Conservation (phyloP, 2,113 vertebrate species). For the Pterocles burchelli region DNA sequence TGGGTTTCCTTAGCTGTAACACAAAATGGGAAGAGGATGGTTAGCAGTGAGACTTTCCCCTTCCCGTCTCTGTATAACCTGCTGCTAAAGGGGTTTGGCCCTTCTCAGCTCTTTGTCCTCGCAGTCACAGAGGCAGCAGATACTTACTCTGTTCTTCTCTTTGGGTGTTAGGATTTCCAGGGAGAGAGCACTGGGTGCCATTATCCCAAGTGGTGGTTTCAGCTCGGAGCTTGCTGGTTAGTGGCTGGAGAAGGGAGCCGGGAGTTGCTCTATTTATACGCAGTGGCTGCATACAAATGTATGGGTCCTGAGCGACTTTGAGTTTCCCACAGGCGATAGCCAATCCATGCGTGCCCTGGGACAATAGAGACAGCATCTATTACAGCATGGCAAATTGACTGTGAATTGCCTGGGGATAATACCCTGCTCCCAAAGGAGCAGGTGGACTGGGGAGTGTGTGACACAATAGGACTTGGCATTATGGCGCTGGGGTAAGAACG, state of each 20-base stretch:
- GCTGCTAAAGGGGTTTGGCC: background rate
- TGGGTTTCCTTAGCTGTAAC: conserved; percentile 77
- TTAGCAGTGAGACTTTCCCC: background rate
- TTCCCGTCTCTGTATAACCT: rapidly evolving
- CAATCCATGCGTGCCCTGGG: conserved; percentile 71
- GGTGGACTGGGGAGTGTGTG: conserved; percentile 72
- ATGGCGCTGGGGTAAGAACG: conserved; percentile 57
- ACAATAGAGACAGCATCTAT: conserved; percentile 80
- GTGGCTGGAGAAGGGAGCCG: background rate
- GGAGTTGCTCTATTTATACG: conserved; percentile 67
- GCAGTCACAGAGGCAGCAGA: rapidly evolving
- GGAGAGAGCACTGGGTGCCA: conserved; percentile 62
- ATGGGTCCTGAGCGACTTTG: conserved; percentile 67
- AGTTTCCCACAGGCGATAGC: conserved; percentile 81
- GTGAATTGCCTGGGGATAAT: conserved; percentile 83
- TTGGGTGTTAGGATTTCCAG: conserved; percentile 50
- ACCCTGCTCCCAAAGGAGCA: conserved; percentile 80
- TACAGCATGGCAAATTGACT: conserved; percentile 80
- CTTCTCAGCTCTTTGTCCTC: background rate
- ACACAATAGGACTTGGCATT: conserved; percentile 69
- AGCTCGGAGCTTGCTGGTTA: background rate
- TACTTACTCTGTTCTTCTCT: conserved; percentile 76
- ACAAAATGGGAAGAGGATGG: background rate
- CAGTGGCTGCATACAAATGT: conserved; percentile 55
- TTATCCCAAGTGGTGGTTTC: background rate